Evolutionary conservation across 2,797 vertebrate genomes (phyloP).

Genomic region (Diplodus puntazzo): DNA sequence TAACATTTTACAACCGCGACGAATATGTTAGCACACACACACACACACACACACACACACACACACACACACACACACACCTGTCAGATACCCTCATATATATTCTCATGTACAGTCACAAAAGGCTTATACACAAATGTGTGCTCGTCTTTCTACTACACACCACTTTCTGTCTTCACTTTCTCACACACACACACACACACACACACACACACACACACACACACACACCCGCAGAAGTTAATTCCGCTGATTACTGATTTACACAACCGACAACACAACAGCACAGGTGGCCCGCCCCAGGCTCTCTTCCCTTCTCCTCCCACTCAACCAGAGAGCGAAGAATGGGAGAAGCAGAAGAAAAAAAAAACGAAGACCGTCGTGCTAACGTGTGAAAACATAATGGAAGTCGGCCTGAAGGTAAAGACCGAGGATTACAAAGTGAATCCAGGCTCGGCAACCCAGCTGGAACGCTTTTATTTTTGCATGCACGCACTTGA

Average conservation of each 20-base stretch:
- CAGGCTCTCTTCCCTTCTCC: constrained; percentile 44
- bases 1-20: constrained; percentile 7
- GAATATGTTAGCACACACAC: not conserved
- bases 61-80: constrained; percentile 10
- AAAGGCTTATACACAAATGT: constrained; percentile 1
- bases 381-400: constrained; percentile 73
- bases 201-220: too few species aligned
- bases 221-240: constrained; percentile 38
- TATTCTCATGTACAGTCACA: not conserved
- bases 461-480: constrained; percentile 73
- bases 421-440: constrained; percentile 68
- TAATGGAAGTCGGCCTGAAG: constrained; percentile 65
- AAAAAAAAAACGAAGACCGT: constrained; percentile 40
- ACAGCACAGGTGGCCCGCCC: constrained; percentile 70
- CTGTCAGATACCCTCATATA: not conserved
- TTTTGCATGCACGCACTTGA: constrained; percentile 53
- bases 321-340: constrained; percentile 47
- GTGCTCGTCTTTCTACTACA: constrained; percentile 18
- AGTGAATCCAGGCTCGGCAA: constrained; percentile 68
- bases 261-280: constrained; percentile 62
- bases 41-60: too few species aligned
- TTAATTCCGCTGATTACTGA: constrained; percentile 71
- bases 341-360: constrained; percentile 43
- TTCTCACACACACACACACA: too few species aligned
- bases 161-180: not conserved